Base-by-base conservation (phyloP, 2,888 invertebrate species). In the Cephus spinipes region DNA sequence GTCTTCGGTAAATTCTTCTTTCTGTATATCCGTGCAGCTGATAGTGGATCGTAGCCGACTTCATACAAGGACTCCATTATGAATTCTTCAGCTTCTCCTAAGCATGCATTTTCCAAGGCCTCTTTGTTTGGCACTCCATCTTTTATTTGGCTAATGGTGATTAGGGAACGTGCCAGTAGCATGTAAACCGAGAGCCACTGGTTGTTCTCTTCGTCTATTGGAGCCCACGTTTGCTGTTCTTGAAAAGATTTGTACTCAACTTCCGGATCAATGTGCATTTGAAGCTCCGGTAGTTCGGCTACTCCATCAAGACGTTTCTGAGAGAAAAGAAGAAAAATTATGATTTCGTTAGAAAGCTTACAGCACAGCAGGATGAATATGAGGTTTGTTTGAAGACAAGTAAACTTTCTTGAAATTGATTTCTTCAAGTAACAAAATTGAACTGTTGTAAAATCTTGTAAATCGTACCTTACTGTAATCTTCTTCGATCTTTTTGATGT, bases 101-200 rank as follows among this genome's bases (percentile, higher is more conserved):
- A 79, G 73, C 80, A 82, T 3, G 83, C 79, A 68, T 84, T 84
- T 73, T 83, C 82, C 79, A 81, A 79, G 0, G 83, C 84, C n/a
- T 83, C 81, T 0, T 73, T 33, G 55, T 80, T 82, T n/a, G 81
- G 36, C 11, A 84, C 78, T 0, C 83, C 82, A 2, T 73, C 75
- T 1, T 34, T 71, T 32, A 81, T 81, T 71, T 84, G 84, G 2
- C 76, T 78, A 36, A 79, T 79, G 31, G 83, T 83, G 15, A 83
- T 35, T 4, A 79, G 79, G 9, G 83, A 81, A 23, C 81, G 76
- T 9, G 83, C 83, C 77, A 81, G 76, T 12, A 80, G 77, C 15
- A 81, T 69, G 77, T 81, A 84, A 4, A 76, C 31, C 40, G 82
- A 77, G 9, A 81, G 31, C 82, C 82, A 83, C 71, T 32, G 30